These are phyloP conservation scores for Protodeltote pygarga DNA, from an alignment of 2,888 invertebrate species.

Conservation along the genomic window DNA sequence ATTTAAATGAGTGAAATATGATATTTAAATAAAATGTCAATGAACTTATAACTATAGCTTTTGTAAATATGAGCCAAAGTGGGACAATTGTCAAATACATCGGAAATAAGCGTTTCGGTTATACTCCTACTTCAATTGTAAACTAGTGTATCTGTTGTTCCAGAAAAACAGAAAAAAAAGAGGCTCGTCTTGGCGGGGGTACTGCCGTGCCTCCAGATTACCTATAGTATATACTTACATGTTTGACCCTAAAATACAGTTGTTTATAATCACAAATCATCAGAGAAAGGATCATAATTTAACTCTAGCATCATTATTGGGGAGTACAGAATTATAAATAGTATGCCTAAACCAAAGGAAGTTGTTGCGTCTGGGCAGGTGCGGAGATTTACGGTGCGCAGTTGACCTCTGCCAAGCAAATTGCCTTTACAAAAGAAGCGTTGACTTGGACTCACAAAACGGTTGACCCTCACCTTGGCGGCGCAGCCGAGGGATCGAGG, in stretches of 20 bases:
- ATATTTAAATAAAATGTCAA: too few species aligned
- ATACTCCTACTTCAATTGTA: conserved; percentile 55
- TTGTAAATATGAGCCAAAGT: conserved; percentile 44
- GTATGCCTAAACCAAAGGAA: conserved; percentile 39
- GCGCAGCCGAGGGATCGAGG: conserved; percentile 45
- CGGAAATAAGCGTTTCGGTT: conserved; percentile 48
- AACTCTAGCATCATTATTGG: conserved; percentile 14
- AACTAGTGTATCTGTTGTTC: too few species aligned
- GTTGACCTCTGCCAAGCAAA: conserved; percentile 66
- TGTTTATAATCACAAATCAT: conserved; percentile 18
- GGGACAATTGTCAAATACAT: conserved; percentile 61
- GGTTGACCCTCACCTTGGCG: conserved; percentile 62
- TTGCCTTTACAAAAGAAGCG: conserved; percentile 70
- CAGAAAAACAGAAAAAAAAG: too few species aligned
- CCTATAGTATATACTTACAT: too few species aligned
- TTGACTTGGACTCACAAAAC: conserved; percentile 65
- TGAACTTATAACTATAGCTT: conserved; percentile 21
- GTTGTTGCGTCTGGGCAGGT: conserved; percentile 45
- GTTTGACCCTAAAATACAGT: conserved; percentile 24
- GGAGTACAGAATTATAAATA: too few species aligned
- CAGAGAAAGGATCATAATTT: conserved; percentile 22
- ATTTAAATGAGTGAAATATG: too few species aligned
- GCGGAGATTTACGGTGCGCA: conserved; percentile 50
- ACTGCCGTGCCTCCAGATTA: too few species aligned
- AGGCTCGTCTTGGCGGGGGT: too few species aligned